phyloP scores from a whole-genome alignment of 2,113 vertebrate species.

The Pantherophis guttatus region DNA sequence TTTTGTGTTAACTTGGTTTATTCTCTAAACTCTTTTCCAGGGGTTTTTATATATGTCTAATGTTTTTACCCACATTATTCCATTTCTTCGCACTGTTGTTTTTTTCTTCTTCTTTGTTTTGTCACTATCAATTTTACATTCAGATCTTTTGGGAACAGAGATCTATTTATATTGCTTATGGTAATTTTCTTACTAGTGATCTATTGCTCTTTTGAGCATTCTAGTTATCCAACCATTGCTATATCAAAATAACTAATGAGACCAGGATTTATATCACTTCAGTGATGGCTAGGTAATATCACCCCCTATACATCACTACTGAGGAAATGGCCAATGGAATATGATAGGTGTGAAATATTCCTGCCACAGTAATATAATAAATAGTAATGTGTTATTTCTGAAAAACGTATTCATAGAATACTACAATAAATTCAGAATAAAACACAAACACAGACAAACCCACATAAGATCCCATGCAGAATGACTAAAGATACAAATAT shows the following conservation, averaged over 20 bases:
- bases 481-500: not conserved
- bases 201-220: not conserved
- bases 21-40: not conserved
- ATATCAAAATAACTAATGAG: not conserved
- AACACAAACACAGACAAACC: not conserved
- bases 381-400: conserved; percentile 46
- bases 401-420: conserved; percentile 29
- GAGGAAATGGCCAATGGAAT: not conserved
- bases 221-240: not conserved
- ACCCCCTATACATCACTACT: not conserved
- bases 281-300: not conserved
- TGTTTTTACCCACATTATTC: not conserved
- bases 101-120: not conserved
- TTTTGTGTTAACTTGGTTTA: not conserved
- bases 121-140: not conserved
- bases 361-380: not conserved
- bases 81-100: not conserved
- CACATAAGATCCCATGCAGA: conserved; percentile 19
- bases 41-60: not conserved
- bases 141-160: not conserved
- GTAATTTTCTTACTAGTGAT: not conserved
- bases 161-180: not conserved
- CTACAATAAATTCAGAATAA: not conserved
- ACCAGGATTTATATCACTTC: not conserved
- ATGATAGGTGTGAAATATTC: not conserved